Evolutionary conservation across 2,888 invertebrate species (phyloP), one percentile per base, ranked within the genome.

Genomic region (Diarsia dahlii): DNA sequence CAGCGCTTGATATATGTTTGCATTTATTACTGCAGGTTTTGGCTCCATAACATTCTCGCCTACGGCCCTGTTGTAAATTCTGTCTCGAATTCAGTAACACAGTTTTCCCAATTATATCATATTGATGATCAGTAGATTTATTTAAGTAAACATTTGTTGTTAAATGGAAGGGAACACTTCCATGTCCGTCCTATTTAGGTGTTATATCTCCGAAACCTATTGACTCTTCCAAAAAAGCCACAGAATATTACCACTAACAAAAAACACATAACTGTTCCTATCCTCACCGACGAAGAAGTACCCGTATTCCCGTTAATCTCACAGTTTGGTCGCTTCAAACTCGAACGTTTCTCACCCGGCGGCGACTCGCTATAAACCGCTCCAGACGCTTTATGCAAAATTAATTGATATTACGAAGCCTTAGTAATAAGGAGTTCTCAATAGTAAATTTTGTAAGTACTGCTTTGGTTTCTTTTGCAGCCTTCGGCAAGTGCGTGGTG

Each of bases 381-480:
- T 74, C 71, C 20, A 12, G 50, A 74, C 76, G 80, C 56, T 87
- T 85, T 87, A 85, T 87, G 87, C 63, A 87, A 87, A 87, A 82
- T 85, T 85, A 85, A 85, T 85, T 85, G 77, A 85, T 85, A 87
- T 82, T 87, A 84, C 79, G 54, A 70, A 83, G 86, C 71, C 48
- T 28, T 64, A 54, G 78, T 78, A 82, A 78, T 74, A 65, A 83
- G 82, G 50, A 78, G 48, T 77, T 82, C 82, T 73, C 83, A 83
- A 86, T 78, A 58, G 68, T 85, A 77, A 60, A 77, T 82, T 85
- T 72, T 70, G 68, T 74, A 83, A 74, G 71, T 74, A 69, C 34
- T 74, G 52, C 54, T 82, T 72, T 58, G 39, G 65, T 23, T 77
- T 63, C 54, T 54, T 56, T 70, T 45, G 4, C 46, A 56, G 83